phyloP scores from a whole-genome alignment of 53 echinoderm and acorn worm genomes.

The Holothuria scabra region DNA sequence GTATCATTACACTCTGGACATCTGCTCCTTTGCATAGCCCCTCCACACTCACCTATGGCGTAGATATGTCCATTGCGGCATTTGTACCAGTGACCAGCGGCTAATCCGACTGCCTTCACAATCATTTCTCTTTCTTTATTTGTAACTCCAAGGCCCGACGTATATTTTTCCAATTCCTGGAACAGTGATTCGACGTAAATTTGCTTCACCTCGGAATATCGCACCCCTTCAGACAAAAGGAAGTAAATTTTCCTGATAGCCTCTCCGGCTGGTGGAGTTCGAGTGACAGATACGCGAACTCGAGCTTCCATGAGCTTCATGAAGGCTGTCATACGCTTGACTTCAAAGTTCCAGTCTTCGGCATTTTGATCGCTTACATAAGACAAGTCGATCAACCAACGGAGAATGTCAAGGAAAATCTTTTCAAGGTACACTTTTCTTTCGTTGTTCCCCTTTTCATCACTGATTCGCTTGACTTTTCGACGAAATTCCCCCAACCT shows the following conservation, averaged over 20 bases:
- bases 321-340: conserved; percentile 13
- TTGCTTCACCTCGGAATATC: background rate
- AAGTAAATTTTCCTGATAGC: conserved; percentile 19
- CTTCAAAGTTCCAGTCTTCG: conserved; percentile 33
- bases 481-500: background rate
- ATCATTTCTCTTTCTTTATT: conserved; percentile 69
- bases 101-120: conserved; percentile 68
- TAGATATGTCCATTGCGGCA: conserved; percentile 86
- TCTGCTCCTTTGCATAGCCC: conserved; percentile 59
- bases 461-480: background rate
- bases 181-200: background rate
- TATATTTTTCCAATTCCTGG: conserved; percentile 23
- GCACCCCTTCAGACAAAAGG: background rate
- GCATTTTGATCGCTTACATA: conserved; percentile 16
- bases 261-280: background rate
- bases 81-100: conserved; percentile 84
- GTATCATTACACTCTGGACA: conserved; percentile 71
- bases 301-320: conserved; percentile 28
- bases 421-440: background rate
- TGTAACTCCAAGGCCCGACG: conserved; percentile 39
- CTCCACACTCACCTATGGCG: conserved; percentile 87
- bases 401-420: conserved; percentile 4
- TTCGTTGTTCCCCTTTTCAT: conserved; percentile 6
- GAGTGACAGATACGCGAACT: conserved; percentile 26
- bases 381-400: conserved; percentile 5